phyloP scores from a whole-genome alignment of 2,113 vertebrate genomes.

The Shinisaurus crocodilurus region DNA sequence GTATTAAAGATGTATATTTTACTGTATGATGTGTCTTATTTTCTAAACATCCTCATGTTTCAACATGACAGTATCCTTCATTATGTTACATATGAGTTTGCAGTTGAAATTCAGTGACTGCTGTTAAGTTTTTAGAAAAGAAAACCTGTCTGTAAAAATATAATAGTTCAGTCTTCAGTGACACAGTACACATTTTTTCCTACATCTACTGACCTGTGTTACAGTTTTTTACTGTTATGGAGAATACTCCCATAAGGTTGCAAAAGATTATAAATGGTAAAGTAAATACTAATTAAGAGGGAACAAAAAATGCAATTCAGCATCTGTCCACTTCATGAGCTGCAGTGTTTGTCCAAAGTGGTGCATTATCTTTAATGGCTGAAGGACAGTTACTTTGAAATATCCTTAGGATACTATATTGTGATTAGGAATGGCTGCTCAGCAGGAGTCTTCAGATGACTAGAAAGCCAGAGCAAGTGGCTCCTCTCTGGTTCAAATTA shows the following conservation, averaged over 20 bases:
- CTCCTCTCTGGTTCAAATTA: background rate
- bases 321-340: constrained; percentile 43
- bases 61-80: background rate
- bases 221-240: background rate
- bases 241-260: background rate
- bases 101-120: background rate
- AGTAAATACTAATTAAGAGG: constrained; percentile 25
- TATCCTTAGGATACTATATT: background rate
- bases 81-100: background rate
- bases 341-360: constrained; percentile 19
- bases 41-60: background rate
- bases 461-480: background rate
- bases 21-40: background rate
- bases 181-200: background rate
- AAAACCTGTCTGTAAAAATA: constrained; percentile 14
- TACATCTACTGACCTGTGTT: background rate
- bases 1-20: background rate
- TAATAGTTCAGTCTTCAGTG: background rate
- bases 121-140: constrained; percentile 7
- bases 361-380: constrained; percentile 49
- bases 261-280: background rate
- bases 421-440: constrained; percentile 7
- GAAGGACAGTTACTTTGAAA: constrained; percentile 6
- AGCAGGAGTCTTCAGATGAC: constrained; percentile 5
- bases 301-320: constrained; percentile 16